Evolutionary conservation across 2,888 invertebrate species (phyloP), one percentile per base, ranked within the genome.

Genomic region (Scotopteryx bipunctaria): DNA sequence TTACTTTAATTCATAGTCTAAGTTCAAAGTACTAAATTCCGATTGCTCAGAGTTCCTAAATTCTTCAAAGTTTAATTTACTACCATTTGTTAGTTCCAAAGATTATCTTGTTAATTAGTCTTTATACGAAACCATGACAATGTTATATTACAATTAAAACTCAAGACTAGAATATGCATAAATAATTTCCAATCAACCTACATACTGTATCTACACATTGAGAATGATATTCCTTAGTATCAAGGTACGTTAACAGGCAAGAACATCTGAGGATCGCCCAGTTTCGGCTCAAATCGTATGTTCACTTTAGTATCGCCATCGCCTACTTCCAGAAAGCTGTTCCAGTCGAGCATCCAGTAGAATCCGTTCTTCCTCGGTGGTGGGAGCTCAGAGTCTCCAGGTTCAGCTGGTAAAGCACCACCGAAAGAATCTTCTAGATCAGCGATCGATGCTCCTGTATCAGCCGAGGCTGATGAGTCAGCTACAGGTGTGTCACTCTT

Each of bases 261-360:
- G 76, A 96, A 97, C 82, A 94, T 92, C 61, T 94, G 93, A 14
- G 95, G 94, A 79, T 96, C 95, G 0, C 96, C 96, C 31, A 94
- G 91, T 85, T 95, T 95, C 0, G 96, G 96, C 63, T 95, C 93
- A 66, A 96, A 94, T 67, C 95, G 92, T 63, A 97, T 92, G 67
- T 95, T 95, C 0, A 96, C 94, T 83, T 94, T 93, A 23, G 92
- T 92, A 57, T 92, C 93, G 27, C 93, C 94, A 14, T 95, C 95
- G 6, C 96, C 96, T 2, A 96, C 96, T 81, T 96, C 96, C 11
- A 96, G 88, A 71, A 97, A 97, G 44, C 94, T 93, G 71, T 97
- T 96, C 96, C 96, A 96, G 73, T 97, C 97, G 4, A 96, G 90
- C 71, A 96, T 91, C 86, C 96, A 96, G 73, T 96, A 97, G 61